Conservation (phyloP, 2,888 invertebrate species). For the Nowickia ferox region DNA sequence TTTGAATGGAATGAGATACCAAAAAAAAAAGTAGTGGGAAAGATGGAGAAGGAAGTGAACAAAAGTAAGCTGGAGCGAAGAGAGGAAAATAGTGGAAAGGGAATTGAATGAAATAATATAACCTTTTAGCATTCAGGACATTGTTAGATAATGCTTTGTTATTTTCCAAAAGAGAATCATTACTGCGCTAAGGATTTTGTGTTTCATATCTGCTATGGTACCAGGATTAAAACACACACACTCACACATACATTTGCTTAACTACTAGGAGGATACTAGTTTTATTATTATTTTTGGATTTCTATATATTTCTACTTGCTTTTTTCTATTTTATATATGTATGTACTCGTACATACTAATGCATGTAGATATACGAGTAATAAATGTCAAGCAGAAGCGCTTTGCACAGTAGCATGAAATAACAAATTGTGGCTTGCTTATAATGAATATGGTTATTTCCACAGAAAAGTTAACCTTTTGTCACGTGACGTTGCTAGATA, state of each 20-base stretch:
- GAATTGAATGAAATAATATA: slow-evolving; percentile 66
- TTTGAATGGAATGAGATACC: neutral
- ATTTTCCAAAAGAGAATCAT: slow-evolving; percentile 68
- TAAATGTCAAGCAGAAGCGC: neutral
- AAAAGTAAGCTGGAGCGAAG: neutral
- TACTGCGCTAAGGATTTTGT: slow-evolving; percentile 53
- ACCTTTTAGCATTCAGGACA: slow-evolving; percentile 70
- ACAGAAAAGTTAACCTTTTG: too few relatives aligned
- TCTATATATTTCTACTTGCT: neutral
- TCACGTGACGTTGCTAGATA: too few relatives aligned
- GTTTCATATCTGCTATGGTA: slow-evolving; percentile 41
- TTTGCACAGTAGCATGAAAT: slow-evolving; percentile 1
- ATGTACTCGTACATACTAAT: too few relatives aligned
- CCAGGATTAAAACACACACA: neutral
- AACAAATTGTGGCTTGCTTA: too few relatives aligned
- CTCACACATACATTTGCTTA: neutral
- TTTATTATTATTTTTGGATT: slow-evolving; percentile 17
- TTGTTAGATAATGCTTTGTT: slow-evolving; percentile 68
- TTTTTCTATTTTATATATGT: slow-evolving; percentile 18
- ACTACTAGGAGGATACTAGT: slow-evolving; percentile 43
- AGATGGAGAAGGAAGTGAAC: neutral
- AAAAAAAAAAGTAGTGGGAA: slow-evolving; percentile 5
- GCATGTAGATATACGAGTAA: too few relatives aligned
- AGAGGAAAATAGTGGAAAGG: neutral
- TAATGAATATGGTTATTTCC: too few relatives aligned